These are phyloP conservation scores for Tetramorium bicarinatum DNA, from an alignment of 2,888 invertebrate genomes.

Conservation along the genomic window DNA sequence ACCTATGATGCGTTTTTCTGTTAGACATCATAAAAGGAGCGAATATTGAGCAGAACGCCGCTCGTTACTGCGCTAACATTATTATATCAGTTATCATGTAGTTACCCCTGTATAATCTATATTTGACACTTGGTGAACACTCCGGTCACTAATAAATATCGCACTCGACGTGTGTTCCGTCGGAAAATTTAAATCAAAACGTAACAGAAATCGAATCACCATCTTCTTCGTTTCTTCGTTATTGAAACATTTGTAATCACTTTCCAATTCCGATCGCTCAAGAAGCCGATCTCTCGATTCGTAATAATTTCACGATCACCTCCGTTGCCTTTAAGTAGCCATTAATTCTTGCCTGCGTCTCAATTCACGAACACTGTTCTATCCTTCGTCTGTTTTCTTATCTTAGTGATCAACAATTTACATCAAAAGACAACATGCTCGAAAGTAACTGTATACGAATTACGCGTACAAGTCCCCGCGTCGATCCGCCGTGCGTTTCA, in stretches of 20 bases:
- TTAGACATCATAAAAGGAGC: constrained; percentile 76
- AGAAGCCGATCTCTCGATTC: not conserved
- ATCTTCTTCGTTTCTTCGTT: constrained; percentile 3
- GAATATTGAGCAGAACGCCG: constrained; percentile 76
- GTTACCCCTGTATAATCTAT: constrained; percentile 73
- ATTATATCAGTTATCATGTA: constrained; percentile 65
- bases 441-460: constrained; percentile 79
- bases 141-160: constrained; percentile 65
- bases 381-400: not conserved
- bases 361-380: not conserved
- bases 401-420: constrained; percentile 81
- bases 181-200: constrained; percentile 25
- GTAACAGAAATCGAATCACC: constrained; percentile 7
- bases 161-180: constrained; percentile 16
- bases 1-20: constrained; percentile 72
- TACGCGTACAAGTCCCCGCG: constrained; percentile 29
- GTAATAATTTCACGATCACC: constrained; percentile 49
- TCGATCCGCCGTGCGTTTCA: constrained; percentile 44
- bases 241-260: constrained; percentile 5
- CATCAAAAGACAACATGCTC: constrained; percentile 85
- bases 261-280: not conserved
- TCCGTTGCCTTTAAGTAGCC: constrained; percentile 5
- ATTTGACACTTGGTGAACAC: constrained; percentile 72
- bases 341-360: constrained; percentile 1
- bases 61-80: constrained; percentile 76